phyloP scores from a whole-genome alignment of 2,888 invertebrate species.

The Folsomia candida region DNA sequence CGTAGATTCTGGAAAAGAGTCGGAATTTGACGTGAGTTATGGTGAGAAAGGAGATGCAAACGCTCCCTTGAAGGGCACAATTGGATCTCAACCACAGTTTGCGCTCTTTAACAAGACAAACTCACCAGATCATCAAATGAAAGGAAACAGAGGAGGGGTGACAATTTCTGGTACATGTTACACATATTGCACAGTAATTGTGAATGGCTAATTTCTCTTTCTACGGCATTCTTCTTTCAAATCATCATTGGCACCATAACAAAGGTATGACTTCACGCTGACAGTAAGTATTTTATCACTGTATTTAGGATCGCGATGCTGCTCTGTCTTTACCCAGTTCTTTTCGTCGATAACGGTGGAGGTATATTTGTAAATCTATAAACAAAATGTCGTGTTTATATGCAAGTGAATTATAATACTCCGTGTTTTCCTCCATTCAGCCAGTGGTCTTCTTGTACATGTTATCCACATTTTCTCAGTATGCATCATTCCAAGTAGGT shows the following conservation, averaged over 20 bases:
- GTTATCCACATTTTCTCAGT: slow-evolving; percentile 54
- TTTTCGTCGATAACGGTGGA: not conserved
- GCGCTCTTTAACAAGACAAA: not conserved
- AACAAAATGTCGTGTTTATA: too few relatives aligned
- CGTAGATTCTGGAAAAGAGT: not conserved
- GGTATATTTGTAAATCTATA: too few relatives aligned
- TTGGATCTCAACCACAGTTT: not conserved
- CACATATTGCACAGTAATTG: not conserved
- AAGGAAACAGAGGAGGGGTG: not conserved
- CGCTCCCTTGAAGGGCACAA: not conserved
- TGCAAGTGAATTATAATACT: too few relatives aligned
- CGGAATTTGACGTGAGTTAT: not conserved
- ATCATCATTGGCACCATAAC: too few relatives aligned
- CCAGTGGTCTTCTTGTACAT: slow-evolving; percentile 57
- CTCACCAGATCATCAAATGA: too few relatives aligned
- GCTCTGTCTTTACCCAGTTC: not conserved
- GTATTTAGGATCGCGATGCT: not conserved
- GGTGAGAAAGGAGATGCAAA: not conserved
- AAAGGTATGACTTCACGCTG: too few relatives aligned
- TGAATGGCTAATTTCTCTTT: too few relatives aligned
- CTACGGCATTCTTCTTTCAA: too few relatives aligned
- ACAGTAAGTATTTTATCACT: not conserved
- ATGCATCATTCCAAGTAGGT: slow-evolving; percentile 53
- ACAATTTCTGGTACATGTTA: not conserved
- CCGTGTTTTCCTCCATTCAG: slow-evolving; percentile 52